Base-by-base conservation (phyloP, 2,888 invertebrate genomes). In the Drosophila mimetica region DNA sequence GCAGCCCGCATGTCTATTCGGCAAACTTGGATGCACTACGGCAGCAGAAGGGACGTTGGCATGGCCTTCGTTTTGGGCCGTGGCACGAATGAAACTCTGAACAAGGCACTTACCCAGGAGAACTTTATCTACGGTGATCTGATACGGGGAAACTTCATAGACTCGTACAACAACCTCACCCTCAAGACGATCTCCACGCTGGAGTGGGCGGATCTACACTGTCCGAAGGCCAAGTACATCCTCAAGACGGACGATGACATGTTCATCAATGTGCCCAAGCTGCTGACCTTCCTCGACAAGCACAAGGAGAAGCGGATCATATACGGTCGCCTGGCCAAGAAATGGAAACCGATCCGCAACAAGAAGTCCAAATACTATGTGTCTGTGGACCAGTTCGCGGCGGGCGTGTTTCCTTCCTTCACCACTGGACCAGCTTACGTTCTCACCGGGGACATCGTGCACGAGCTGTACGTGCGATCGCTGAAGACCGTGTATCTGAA, bases 341-440 rank as follows among this genome's bases (percentile, higher is more conserved):
- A 95, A 89, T 97, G 97, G 95, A 96, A 96, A 89, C 97, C 97
- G 0, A 95, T 96, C 84, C 94, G 97, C 65, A 96, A 96, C 88
- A 95, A 94, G 86, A 95, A 95, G 88, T 96, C 96, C 59, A 98
- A 98, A 92, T 98, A 98, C 93, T 97, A 95, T 92, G 96, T 98
- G 65, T 95, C 97, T 9, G 93, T 93, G 54, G 93, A 93, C 79
- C 96, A 96, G 91, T 98, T 95, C 91, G 94, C 95, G 84, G 94
- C 94, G 13, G 90, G 93, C 4, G 93, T 95, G 65, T 98, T 96
- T 92, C 98, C 98, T 2, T 96, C 96, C 90, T 98, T 98, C 91
- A 96, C 96, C 13, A 97, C 98, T 2, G 98, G 98, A 2, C 97
- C 98, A 18, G 97, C 97, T 13, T 98, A 98, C 92, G 92, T 97